Base-by-base conservation (phyloP, 2,113 vertebrate genomes). In the Zapus hudsonius region DNA sequence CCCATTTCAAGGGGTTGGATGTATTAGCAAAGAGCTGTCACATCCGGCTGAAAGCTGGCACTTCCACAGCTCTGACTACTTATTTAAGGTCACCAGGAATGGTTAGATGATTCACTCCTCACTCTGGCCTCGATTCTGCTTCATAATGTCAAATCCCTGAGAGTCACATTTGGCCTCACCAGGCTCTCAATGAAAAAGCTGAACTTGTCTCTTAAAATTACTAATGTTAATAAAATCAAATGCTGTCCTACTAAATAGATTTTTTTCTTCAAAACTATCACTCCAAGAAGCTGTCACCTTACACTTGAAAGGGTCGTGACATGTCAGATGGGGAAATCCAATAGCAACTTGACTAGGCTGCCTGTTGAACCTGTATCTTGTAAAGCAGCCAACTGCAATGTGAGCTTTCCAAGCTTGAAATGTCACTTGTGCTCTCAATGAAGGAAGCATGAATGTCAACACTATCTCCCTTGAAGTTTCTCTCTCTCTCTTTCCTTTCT, bases 141-240 rank as follows among this genome's bases (percentile, higher is more conserved):
- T 38, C 19, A 76, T 76, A 89, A n/a, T 61, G 42, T 2, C 52
- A 95, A 87, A 80, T 79, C 16, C 12, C 6, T 27, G 52, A 40
- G 63, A 83, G 73, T 36, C 20, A 13, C 59, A 44, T 69, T 87
- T 90, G 29, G 9, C 3, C 13, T 92, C 79, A 40, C 6, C 8
- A 52, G 74, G 89, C 27, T 69, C 19, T 16, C 79, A 1, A 64
- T 38, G 61, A 6, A 78, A 92, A 85, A 92, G 29, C 15, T 83
- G 6, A 44, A 92, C 36, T 75, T 92, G 81, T 67, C 10, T 70
- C 73, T 89, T 86, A 82, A 72, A 82, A 81, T 36, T 70, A 33
- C 63, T 82, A 91, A 55, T 86, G 29, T 31, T 33, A 86, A 42
- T 57, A 69, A 64, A 64, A 79, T 2, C 22, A 95, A 84, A 61